A percentile compares a stretch with the other conserved stretches of the same genome.
These are phyloP conservation scores for Drosophila sechellia DNA, from an alignment of 1,140 invertebrate species.

Conservation along the genomic window DNA sequence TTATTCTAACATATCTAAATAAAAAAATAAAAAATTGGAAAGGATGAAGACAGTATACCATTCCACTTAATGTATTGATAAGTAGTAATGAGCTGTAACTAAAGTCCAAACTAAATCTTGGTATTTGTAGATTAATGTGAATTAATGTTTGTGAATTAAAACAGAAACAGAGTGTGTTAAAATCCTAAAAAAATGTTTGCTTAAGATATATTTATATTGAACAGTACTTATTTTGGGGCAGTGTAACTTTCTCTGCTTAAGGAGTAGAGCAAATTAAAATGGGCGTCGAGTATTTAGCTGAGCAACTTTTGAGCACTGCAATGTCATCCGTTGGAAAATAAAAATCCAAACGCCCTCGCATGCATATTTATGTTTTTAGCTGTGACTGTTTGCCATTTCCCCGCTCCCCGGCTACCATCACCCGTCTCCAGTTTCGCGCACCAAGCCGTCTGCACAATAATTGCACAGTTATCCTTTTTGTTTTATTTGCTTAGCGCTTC, in stretches of 20 bases:
- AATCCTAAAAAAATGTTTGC: too few relatives aligned
- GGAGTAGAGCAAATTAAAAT: constrained; percentile 58
- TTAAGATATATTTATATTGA: too few relatives aligned
- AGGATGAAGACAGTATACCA: too few relatives aligned
- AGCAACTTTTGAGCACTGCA: constrained; percentile 57
- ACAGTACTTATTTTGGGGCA: not conserved
- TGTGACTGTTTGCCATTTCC: constrained; percentile 43
- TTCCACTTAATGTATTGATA: too few relatives aligned
- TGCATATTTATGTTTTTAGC: constrained; percentile 55
- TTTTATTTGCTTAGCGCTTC: constrained; percentile 83
- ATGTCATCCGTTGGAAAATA: constrained; percentile 63
- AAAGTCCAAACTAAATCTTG: too few relatives aligned
- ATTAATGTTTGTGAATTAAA: too few relatives aligned
- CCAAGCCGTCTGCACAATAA: constrained; percentile 60
- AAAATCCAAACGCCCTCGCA: constrained; percentile 26
- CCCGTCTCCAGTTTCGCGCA: too few relatives aligned
- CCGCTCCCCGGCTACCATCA: not conserved
- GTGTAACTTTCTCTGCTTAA: constrained; percentile 21
- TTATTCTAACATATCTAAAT: too few relatives aligned
- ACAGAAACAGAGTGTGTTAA: too few relatives aligned
- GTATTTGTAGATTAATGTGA: too few relatives aligned
- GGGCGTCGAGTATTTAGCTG: constrained; percentile 33
- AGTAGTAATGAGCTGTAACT: too few relatives aligned
- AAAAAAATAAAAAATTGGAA: too few relatives aligned
- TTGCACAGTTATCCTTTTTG: constrained; percentile 82